These are phyloP conservation scores for Brotogeris chrysoptera DNA, from an alignment of 2,797 vertebrate species.

Conservation along the genomic window DNA sequence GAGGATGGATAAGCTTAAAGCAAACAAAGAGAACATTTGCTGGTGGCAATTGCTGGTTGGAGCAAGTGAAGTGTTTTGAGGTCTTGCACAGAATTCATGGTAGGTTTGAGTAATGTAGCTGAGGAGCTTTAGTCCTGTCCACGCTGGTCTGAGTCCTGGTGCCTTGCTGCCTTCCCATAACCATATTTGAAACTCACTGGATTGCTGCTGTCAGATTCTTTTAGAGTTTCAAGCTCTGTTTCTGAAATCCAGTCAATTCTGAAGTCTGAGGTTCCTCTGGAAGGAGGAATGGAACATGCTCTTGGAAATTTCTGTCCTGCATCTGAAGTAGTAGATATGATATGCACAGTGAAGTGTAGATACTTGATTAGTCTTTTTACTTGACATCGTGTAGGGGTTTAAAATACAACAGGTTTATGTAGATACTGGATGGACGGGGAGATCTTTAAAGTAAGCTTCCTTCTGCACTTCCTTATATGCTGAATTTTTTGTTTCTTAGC, in stretches of 20 bases:
- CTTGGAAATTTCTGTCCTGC: not conserved
- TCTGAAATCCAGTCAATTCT: not conserved
- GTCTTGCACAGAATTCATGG: not conserved
- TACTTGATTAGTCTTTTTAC: not conserved
- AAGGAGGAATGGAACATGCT: not conserved
- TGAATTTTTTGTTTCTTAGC: not conserved
- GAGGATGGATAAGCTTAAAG: not conserved
- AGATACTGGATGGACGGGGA: not conserved
- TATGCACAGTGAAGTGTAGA: not conserved
- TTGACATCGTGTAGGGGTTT: not conserved
- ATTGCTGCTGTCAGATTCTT: not conserved
- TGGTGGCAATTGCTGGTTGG: not conserved
- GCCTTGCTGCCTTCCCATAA: not conserved
- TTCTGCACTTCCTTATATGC: not conserved
- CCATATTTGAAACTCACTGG: not conserved
- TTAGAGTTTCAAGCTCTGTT: not conserved
- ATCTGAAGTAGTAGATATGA: not conserved
- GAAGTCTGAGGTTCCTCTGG: not conserved
- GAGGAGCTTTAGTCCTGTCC: not conserved
- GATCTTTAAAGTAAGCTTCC: not conserved
- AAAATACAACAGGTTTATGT: not conserved
- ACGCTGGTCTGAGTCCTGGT: not conserved
- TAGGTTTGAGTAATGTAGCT: not conserved
- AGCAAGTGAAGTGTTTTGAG: not conserved
- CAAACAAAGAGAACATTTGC: not conserved